Percentiles rank a stretch among this genome's conserved stretches.
Evolutionary conservation across 2,113 vertebrate species (phyloP).

Genomic region (Pipra filicauda): DNA sequence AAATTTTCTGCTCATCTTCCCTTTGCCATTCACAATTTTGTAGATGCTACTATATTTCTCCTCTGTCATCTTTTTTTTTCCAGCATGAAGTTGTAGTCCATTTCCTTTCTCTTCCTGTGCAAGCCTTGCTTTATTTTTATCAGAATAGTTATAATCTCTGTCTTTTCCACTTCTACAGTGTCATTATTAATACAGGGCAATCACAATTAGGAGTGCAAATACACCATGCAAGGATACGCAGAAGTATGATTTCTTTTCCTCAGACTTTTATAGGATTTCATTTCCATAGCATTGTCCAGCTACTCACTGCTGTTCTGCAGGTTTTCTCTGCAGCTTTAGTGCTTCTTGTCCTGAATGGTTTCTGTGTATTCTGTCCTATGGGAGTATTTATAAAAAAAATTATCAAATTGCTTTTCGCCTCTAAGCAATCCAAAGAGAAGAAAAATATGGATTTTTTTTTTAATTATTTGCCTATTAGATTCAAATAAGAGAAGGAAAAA

Average conservation of each 20-base stretch:
- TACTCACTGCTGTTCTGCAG: background rate
- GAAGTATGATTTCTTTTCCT: background rate
- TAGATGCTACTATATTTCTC: background rate
- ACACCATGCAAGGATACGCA: background rate
- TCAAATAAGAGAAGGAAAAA: background rate
- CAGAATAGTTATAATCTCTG: background rate
- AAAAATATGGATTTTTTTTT: background rate
- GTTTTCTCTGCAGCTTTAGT: background rate
- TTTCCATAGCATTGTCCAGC: background rate
- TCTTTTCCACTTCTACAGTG: background rate
- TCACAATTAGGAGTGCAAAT: background rate
- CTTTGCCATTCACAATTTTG: background rate
- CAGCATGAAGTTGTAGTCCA: background rate
- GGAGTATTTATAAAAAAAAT: background rate
- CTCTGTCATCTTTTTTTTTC: background rate
- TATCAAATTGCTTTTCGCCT: background rate
- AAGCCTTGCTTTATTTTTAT: background rate
- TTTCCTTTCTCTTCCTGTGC: background rate
- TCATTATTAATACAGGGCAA: background rate
- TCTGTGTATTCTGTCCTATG: background rate
- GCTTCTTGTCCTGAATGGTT: background rate
- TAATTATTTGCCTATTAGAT: background rate
- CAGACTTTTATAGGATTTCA: background rate
- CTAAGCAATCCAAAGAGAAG: background rate
- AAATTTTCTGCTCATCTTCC: conserved; percentile 30